Base-by-base conservation (phyloP, 1,140 invertebrate genomes). In the Papilio aristodemus region DNA sequence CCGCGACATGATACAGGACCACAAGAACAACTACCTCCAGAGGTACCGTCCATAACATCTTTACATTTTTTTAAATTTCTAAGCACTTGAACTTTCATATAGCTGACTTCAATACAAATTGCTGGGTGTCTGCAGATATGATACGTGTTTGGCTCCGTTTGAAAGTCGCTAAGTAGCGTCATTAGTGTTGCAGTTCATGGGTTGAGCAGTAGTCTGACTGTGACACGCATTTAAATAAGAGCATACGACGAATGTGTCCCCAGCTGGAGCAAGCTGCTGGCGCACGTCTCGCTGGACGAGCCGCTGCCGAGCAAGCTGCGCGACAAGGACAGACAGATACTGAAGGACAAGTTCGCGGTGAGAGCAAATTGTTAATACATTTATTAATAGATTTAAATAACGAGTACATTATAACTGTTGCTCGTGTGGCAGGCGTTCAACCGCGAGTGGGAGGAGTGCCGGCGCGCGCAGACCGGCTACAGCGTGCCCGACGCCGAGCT, bases 271-370 rank as follows among this genome's bases (percentile, higher is more conserved):
- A 95, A 96, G 89, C 93, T 97, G 62, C 79, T 98, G 37, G 93
- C 95, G 62, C 95, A 96, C 79, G 94, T 97, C 39, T 93, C 91
- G 4, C 66, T 94, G 64, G 95, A 96, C 71, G 95, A 96, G 81
- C 92, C 94, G 9, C 86, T 93, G 38, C 92, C 93, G n/a, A 94
- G 94, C 11, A 95, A 97, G 91, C 86, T 98, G 25, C 94, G 96
- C 77, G 97, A 98, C 81, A 97, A 97, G 89, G 97, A 98, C 86
- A 93, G 96, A 64, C 96, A 97, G 81, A 93, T 95, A 43, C 94
- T 99, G n/a, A 99, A 99, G 92, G 98, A 99, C 81, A 97, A 97
- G 78, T 98, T 98, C 92, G 93, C 96, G 62, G 96, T 97, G 90
- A 93, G 94, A 17, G 27, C n/a, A n/a, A n/a, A n/a, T n/a, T n/a